These are phyloP conservation scores for Paralvinella palmiformis DNA, from an alignment of 1,140 invertebrate species.

Conservation along the genomic window DNA sequence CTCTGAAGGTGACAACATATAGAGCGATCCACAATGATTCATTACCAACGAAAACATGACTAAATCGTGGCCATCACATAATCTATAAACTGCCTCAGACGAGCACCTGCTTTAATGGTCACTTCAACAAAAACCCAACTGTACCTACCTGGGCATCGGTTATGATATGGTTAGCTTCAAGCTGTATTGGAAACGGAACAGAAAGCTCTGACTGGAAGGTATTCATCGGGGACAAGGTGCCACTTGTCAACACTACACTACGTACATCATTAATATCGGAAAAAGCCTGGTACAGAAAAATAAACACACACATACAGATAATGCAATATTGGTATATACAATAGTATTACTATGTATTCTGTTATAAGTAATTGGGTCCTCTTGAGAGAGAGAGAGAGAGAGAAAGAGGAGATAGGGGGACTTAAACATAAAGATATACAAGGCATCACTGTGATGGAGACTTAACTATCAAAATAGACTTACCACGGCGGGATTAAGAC, in stretches of 20 bases:
- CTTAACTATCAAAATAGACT: conserved; percentile 53
- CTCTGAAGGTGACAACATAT: too few species aligned
- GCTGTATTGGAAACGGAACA: conserved; percentile 62
- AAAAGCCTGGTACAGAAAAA: conserved; percentile 41
- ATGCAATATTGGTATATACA: too few species aligned
- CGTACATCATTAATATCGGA: conserved; percentile 63
- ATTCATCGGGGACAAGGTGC: conserved; percentile 86
- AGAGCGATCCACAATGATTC: too few species aligned
- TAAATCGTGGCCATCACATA: too few species aligned
- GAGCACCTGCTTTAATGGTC: too few species aligned
- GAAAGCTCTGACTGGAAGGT: conserved; percentile 84
- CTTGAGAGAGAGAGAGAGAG: too few species aligned
- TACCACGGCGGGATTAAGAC: conserved; percentile 77
- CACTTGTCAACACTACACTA: conserved; percentile 89
- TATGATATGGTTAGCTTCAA: conserved; percentile 94
- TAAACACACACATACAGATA: not conserved
- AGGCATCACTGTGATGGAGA: not conserved
- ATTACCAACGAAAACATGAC: too few species aligned
- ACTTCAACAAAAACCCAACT: too few species aligned
- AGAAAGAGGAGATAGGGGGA: not conserved
- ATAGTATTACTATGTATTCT: not conserved
- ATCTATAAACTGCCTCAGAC: too few species aligned
- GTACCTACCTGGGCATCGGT: conserved; percentile 72
- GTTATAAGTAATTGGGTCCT: not conserved
- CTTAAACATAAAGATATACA: not conserved